A percentile compares a stretch with the other conserved stretches of the same genome.
phyloP scores from a whole-genome alignment of 2,797 vertebrate genomes.

The Myotis vivesi region DNA sequence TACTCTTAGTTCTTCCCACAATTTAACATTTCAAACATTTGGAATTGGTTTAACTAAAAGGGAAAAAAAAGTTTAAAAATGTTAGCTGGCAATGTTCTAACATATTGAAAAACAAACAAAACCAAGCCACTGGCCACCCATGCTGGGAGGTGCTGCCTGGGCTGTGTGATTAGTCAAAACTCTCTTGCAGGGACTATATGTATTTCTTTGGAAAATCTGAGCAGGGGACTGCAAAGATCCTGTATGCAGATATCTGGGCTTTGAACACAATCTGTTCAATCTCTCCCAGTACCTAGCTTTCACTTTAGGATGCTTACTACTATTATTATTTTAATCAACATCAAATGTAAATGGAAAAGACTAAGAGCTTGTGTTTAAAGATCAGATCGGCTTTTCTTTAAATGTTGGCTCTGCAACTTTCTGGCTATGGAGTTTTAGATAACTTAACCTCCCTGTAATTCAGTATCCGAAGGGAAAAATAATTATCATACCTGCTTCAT shows the following conservation, averaged over 20 bases:
- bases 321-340: neutral
- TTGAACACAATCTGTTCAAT: neutral
- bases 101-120: constrained; percentile 74
- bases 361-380: neutral
- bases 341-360: neutral
- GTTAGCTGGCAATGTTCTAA: constrained; percentile 71
- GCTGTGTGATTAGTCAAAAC: constrained; percentile 21
- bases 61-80: constrained; percentile 67
- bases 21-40: constrained; percentile 78
- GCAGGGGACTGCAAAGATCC: neutral
- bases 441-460: neutral
- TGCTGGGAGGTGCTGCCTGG: constrained; percentile 16
- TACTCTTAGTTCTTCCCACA: constrained; percentile 70
- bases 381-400: constrained; percentile 20
- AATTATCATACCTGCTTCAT: neutral
- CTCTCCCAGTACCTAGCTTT: neutral
- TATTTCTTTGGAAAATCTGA: constrained; percentile 4
- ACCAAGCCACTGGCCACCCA: constrained; percentile 65
- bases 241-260: neutral
- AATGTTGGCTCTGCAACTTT: neutral
- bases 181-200: neutral
- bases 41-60: constrained; percentile 73
- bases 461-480: neutral
- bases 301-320: neutral
- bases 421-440: neutral